Evolutionary conservation across 2,888 invertebrate genomes (phyloP), one percentile per base, ranked within the genome.

Genomic region (Plagodis dolabraria): DNA sequence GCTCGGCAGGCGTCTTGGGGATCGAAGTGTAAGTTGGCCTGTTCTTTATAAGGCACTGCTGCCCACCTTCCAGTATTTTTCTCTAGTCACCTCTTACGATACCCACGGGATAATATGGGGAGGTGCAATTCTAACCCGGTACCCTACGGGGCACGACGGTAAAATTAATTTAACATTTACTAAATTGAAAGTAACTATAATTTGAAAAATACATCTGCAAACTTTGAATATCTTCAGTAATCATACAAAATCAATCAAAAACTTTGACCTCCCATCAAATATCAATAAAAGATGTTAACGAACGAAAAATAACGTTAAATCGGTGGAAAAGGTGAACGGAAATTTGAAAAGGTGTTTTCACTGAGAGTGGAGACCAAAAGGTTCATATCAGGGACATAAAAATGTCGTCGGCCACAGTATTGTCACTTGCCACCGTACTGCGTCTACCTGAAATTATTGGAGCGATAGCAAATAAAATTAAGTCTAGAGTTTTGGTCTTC

Each of bases 271-370:
- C 22, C 11, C 33, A 57, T 43, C 34, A 8, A 51, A 63, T 45
- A 65, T 48, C 69, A 74, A 76, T 74, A 74, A 72, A 75, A 40
- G 22, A 46, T 74, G 53, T 64, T 69, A 77, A 82, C 77, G 77
- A 75, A 76, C 68, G 64, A 71, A 73, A 43, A 33, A 38, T 7
- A 33, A 10, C 63, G 71, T 74, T 77, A 81, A 7, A 7, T 79
- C 79, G 71, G 68, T 11, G 10, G 43, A 53, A 65, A 70, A 79
- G 81, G 80, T 74, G 76, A 80, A 68, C 80, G 85, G 87, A 87
- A 84, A 86, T 85, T 86, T 79, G 74, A 80, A 83, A 85, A 85
- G 75, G 76, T 77, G 74, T 65, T 74, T 74, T 73, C 67, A 65
- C 63, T 70, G 69, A 58, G 71, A 76, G 76, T 76, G 73, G 68